A percentile compares a stretch with the other conserved stretches of the same genome.
phyloP scores from a whole-genome alignment of 2,797 vertebrate species.

The Tangara arthus region DNA sequence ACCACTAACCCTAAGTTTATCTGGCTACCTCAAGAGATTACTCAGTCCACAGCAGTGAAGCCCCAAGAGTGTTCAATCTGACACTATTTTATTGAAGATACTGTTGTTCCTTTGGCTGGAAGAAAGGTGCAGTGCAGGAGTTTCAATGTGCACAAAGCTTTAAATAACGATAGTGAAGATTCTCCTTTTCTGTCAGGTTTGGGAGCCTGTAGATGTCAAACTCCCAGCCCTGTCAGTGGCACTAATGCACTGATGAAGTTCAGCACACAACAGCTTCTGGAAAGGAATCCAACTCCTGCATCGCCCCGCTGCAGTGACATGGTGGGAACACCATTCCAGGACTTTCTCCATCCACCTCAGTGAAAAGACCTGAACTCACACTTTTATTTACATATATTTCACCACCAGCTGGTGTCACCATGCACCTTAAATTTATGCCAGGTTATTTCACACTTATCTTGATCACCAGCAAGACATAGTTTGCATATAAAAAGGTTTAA shows the following conservation, averaged over 20 bases:
- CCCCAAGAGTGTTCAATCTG: too few species aligned
- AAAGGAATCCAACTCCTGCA: background rate
- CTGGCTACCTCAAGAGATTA: background rate
- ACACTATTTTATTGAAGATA: background rate
- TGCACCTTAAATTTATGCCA: background rate
- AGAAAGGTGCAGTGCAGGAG: background rate
- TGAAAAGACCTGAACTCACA: background rate
- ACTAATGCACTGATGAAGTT: background rate
- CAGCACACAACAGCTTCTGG: background rate
- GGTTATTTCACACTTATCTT: background rate
- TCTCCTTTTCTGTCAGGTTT: background rate
- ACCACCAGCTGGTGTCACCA: slow-evolving; percentile 30
- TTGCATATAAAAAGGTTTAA: background rate
- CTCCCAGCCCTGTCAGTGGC: background rate
- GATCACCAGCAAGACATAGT: background rate
- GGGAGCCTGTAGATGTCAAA: background rate
- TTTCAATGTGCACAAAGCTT: background rate
- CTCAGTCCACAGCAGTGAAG: background rate
- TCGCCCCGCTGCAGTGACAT: background rate
- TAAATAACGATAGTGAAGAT: background rate
- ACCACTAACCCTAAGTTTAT: background rate
- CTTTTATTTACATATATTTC: background rate
- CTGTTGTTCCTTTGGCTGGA: background rate
- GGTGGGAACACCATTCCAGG: background rate
- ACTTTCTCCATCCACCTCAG: background rate